Percentiles rank a stretch among this genome's conserved stretches.
These are phyloP conservation scores for Vimba vimba DNA, from an alignment of 2,113 vertebrate species.

Conservation along the genomic window DNA sequence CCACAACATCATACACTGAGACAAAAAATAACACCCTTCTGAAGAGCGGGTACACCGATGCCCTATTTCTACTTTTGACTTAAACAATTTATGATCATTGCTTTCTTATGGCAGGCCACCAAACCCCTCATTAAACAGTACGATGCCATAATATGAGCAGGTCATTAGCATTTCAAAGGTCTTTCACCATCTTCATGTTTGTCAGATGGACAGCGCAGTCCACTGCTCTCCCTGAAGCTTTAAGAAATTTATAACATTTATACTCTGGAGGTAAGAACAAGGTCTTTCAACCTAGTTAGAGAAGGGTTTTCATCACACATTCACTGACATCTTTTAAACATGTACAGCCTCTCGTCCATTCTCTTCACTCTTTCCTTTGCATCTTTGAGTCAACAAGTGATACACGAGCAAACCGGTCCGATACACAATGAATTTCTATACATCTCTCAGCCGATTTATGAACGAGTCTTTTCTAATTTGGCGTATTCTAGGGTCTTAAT, in stretches of 20 bases:
- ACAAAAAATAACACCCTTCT: slow-evolving; percentile 38
- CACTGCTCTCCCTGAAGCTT: slow-evolving; percentile 60
- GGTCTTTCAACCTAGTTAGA: slow-evolving; percentile 75
- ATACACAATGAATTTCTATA: neutral
- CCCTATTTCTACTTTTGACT: slow-evolving; percentile 68
- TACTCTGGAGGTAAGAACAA: slow-evolving; percentile 71
- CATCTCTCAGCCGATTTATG: neutral
- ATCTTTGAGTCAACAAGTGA: slow-evolving; percentile 38
- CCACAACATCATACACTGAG: neutral
- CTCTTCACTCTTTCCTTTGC: slow-evolving; percentile 33
- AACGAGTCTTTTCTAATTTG: too few relatives aligned
- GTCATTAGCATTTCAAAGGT: slow-evolving; percentile 68
- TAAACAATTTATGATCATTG: slow-evolving; percentile 64
- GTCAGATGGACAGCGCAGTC: slow-evolving; percentile 68
- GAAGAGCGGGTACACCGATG: slow-evolving; percentile 51
- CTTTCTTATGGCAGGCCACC: slow-evolving; percentile 78
- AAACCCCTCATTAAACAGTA: slow-evolving; percentile 75
- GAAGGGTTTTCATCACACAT: slow-evolving; percentile 74
- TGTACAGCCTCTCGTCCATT: slow-evolving; percentile 59
- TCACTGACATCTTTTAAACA: slow-evolving; percentile 76
- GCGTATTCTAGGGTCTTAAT: neutral
- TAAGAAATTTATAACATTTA: slow-evolving; percentile 77
- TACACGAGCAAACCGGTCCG: slow-evolving; percentile 12
- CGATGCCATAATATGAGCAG: slow-evolving; percentile 60
- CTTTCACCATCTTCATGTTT: slow-evolving; percentile 66